Evolutionary conservation across 2,888 invertebrate species (phyloP).

Genomic region (Epistrophe eligans): DNA sequence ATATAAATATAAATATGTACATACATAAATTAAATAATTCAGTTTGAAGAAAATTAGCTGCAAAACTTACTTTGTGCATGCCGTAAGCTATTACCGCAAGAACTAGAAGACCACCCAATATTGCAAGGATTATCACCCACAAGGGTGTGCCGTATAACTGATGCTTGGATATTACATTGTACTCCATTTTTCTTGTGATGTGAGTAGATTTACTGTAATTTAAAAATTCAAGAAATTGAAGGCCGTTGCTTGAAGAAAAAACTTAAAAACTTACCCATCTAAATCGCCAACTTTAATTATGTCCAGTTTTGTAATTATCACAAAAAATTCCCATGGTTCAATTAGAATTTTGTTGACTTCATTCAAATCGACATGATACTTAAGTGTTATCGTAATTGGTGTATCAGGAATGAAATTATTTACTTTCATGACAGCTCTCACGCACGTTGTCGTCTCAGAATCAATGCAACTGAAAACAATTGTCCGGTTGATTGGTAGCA

Average conservation of each 20-base stretch:
- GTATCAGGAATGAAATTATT: slow-evolving; percentile 81
- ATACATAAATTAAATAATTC: neutral
- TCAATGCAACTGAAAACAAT: slow-evolving; percentile 83
- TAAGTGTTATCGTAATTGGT: slow-evolving; percentile 80
- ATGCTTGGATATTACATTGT: slow-evolving; percentile 83
- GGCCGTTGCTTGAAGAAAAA: slow-evolving; percentile 76
- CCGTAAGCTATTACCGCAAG: slow-evolving; percentile 82
- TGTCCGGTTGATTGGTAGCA: slow-evolving; percentile 82
- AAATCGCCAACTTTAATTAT: slow-evolving; percentile 80
- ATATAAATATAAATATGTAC: too few species aligned
- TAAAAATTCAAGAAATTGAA: too few species aligned
- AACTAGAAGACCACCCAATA: slow-evolving; percentile 83
- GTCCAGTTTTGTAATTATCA: slow-evolving; percentile 80
- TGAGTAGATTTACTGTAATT: slow-evolving; percentile 57
- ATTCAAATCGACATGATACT: slow-evolving; percentile 82
- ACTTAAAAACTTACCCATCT: slow-evolving; percentile 71
- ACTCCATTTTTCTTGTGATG: slow-evolving; percentile 80
- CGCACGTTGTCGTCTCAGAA: slow-evolving; percentile 80
- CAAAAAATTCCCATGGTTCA: slow-evolving; percentile 83
- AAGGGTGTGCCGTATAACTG: slow-evolving; percentile 79
- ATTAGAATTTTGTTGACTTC: slow-evolving; percentile 82
- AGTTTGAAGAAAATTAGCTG: neutral
- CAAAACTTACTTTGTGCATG: slow-evolving; percentile 79
- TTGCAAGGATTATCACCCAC: slow-evolving; percentile 84
- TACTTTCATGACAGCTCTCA: slow-evolving; percentile 81